phyloP scores from a whole-genome alignment of 2,797 vertebrate genomes.

The Sternotherus odoratus region DNA sequence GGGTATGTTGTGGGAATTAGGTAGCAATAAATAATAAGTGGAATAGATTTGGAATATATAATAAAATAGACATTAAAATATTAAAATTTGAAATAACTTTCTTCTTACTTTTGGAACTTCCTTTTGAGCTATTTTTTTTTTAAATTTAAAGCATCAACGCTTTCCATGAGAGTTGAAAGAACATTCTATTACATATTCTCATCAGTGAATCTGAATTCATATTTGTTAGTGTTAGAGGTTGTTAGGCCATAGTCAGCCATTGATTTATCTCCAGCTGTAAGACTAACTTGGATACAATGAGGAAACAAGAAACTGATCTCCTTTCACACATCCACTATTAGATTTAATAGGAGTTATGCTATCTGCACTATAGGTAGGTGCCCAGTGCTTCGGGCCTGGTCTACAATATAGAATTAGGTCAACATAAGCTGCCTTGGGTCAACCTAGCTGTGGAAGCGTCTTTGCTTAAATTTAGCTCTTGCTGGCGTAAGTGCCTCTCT shows the following conservation, averaged over 20 bases:
- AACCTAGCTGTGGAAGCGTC: too few species aligned
- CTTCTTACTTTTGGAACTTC: background rate
- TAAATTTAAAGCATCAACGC: fast-evolving
- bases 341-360: background rate
- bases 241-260: conserved; percentile 51
- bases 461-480: too few species aligned
- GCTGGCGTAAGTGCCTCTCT: too few species aligned
- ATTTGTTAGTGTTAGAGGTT: conserved; percentile 53
- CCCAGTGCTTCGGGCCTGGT: background rate
- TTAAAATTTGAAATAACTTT: background rate
- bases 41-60: too few species aligned
- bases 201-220: background rate
- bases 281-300: conserved; percentile 73
- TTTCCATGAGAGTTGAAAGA: background rate
- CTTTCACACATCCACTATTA: conserved; percentile 17
- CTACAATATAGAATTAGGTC: too few species aligned
- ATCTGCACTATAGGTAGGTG: background rate
- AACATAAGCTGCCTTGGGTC: too few species aligned
- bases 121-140: background rate
- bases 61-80: too few species aligned
- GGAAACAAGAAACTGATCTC: conserved; percentile 55
- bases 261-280: conserved; percentile 64
- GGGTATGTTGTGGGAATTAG: background rate
- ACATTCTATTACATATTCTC: background rate
- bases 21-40: too few species aligned